Evolutionary conservation across 2,797 vertebrate genomes (phyloP), one percentile per base, ranked within the genome.

Genomic region (Poliocrania exsul): DNA sequence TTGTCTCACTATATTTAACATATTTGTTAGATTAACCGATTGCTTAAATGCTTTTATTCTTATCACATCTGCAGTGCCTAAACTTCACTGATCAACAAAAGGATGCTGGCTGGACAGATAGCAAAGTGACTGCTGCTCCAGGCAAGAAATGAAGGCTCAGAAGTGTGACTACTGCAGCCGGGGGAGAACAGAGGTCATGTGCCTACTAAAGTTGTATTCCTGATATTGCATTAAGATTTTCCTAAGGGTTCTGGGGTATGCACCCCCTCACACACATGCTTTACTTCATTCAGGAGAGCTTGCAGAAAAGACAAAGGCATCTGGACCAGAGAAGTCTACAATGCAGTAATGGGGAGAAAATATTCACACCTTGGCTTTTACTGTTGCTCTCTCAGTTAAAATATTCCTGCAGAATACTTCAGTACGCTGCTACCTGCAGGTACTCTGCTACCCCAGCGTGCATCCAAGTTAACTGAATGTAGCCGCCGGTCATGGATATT

Each of bases 21-120:
- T 88, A 94, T 92, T 93, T 96, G 95, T 96, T 95, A 96, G 95
- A 96, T 96, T 88, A 95, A 87, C 86, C 0, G 92, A 97, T 93
- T 92, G 88, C 83, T 88, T 92, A 84, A 79, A 85, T 85, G 82
- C 94, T 94, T 96, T 96, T 92, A 89, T 94, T 95, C 90, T 95
- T 95, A 96, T 92, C 95, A 87, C 84, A 90, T 92, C 75, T 90
- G 65, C 84, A 80, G 66, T 91, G 87, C 87, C 94, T 92, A 92
- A 94, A 97, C 92, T 96, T 94, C 91, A 90, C 88, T 89, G 86
- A 93, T 94, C 94, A 95, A 84, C 86, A 89, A 66, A 94, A 92
- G 78, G 69, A 61, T 72, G 57, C 82, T 88, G 86, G 78, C 60
- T 64, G 77, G 58, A 7, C 3, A 33, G 75, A 89, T 88, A 94